Conservation (phyloP, 2,113 vertebrate genomes). For the Neofelis nebulosa region DNA sequence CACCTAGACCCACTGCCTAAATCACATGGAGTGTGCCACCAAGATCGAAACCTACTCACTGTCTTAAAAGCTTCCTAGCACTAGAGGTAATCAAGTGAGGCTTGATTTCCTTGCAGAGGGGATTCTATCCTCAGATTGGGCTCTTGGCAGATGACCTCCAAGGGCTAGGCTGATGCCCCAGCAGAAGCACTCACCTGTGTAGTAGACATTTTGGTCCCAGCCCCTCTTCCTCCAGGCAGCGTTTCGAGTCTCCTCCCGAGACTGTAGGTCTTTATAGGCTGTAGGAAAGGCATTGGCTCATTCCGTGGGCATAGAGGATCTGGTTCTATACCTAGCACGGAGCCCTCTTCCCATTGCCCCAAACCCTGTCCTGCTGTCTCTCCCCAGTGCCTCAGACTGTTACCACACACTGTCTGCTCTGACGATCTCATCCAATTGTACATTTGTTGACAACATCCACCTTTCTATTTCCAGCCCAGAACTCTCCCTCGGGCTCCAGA, state of each 20-base stretch:
- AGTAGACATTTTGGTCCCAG: slow-evolving; percentile 94
- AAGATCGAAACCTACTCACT: not conserved
- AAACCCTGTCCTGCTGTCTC: not conserved
- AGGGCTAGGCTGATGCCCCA: not conserved
- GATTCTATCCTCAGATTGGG: not conserved
- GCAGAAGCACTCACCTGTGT: slow-evolving; percentile 88
- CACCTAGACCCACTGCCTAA: not conserved
- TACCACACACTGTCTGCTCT: not conserved
- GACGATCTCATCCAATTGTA: not conserved
- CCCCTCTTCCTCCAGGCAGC: slow-evolving; percentile 95
- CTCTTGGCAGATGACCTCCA: not conserved
- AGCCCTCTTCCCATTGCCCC: not conserved
- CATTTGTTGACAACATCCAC: not conserved
- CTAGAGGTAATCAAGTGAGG: not conserved
- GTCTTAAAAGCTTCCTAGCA: not conserved
- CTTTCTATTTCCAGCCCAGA: not conserved
- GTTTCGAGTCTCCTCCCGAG: slow-evolving; percentile 94
- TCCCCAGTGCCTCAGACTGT: not conserved
- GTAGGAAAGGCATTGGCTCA: not conserved
- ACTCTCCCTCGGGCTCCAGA: not conserved
- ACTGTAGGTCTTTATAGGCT: slow-evolving; percentile 95
- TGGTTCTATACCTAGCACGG: not conserved
- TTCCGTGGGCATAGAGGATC: not conserved
- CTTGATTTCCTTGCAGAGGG: not conserved
- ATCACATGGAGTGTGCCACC: not conserved